A percentile compares a stretch with the other conserved stretches of the same genome.
phyloP scores from a whole-genome alignment of 2,113 vertebrate species.

The Dasyurus viverrinus region DNA sequence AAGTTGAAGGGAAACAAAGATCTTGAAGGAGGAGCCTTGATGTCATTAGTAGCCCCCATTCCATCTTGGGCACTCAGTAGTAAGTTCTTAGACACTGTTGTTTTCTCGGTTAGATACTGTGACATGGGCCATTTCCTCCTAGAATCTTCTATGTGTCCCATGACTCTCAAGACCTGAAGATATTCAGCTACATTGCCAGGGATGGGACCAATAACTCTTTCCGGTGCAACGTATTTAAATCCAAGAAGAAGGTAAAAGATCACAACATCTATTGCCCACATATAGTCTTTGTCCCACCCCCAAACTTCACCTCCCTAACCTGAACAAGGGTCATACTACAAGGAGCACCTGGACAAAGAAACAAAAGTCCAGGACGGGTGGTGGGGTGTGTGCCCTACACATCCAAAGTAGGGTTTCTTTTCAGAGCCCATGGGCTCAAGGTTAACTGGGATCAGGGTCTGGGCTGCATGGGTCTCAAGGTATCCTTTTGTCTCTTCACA shows the following conservation, averaged over 20 bases:
- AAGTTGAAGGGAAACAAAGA: not conserved
- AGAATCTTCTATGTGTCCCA: conserved; percentile 93
- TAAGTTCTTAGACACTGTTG: not conserved
- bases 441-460: not conserved
- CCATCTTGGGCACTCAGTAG: not conserved
- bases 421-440: not conserved
- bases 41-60: not conserved
- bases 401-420: not conserved
- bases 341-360: not conserved
- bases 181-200: conserved; percentile 90
- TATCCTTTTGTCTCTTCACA: not conserved
- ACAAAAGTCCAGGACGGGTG: not conserved
- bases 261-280: not conserved
- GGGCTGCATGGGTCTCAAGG: not conserved
- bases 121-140: conserved; percentile 9
- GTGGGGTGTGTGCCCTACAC: not conserved
- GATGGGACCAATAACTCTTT: conserved; percentile 89
- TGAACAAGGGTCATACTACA: not conserved
- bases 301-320: not conserved
- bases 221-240: conserved; percentile 92
- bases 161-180: conserved; percentile 91
- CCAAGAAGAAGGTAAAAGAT: conserved; percentile 89
- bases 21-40: not conserved
- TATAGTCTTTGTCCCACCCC: not conserved
- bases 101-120: not conserved